Conservation (phyloP, 1,140 invertebrate genomes). For the Coptotermes formosanus region DNA sequence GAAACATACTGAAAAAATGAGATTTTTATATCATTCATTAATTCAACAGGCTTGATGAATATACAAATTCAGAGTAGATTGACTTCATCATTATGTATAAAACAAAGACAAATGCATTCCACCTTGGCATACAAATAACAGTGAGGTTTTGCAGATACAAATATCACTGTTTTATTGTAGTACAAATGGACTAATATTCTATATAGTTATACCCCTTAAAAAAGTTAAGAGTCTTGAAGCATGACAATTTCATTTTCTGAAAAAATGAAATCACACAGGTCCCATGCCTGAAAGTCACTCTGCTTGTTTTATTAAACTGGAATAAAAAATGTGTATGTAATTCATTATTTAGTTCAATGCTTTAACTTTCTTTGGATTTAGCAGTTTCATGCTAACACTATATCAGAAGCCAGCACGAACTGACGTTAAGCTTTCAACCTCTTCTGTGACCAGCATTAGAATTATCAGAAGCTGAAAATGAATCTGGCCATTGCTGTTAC, state of each 20-base stretch:
- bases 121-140: background rate
- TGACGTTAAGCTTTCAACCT: background rate
- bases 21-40: background rate
- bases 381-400: background rate
- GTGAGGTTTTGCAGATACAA: constrained; percentile 5
- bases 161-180: constrained; percentile 9
- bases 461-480: background rate
- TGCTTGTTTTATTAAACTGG: background rate
- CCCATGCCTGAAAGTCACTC: background rate
- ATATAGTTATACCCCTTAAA: background rate
- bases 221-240: background rate
- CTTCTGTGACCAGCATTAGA: background rate
- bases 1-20: background rate
- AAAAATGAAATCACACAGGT: background rate
- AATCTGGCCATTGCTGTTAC: background rate
- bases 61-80: constrained; percentile 9
- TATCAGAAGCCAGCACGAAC: background rate
- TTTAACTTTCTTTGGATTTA: background rate
- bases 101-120: background rate
- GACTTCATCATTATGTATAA: background rate
- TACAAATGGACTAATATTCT: constrained; percentile 9
- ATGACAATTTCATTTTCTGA: background rate
- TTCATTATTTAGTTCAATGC: background rate
- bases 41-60: constrained; percentile 1
- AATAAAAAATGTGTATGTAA: background rate